Percentiles rank a stretch among this genome's conserved stretches.
These are phyloP conservation scores for Trachelus tabidus DNA, from an alignment of 2,888 invertebrate species.

Conservation along the genomic window DNA sequence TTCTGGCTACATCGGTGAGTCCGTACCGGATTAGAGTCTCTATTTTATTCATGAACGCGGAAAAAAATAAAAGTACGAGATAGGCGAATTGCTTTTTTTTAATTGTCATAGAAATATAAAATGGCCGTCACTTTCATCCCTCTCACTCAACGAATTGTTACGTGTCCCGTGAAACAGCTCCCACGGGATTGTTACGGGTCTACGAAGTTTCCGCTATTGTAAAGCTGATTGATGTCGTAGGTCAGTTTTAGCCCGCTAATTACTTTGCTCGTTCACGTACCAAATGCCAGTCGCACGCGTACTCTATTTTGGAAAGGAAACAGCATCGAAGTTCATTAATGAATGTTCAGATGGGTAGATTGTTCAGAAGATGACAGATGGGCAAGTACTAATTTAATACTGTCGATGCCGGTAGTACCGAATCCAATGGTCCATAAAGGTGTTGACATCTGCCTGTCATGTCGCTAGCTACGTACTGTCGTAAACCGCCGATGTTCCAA, in stretches of 20 bases:
- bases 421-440: not conserved
- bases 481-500: not conserved
- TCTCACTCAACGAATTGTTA: not conserved
- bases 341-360: too few species aligned
- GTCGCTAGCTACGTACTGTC: not conserved
- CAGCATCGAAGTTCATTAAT: not conserved
- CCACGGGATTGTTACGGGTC: not conserved
- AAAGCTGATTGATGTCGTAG: not conserved
- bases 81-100: not conserved
- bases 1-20: not conserved
- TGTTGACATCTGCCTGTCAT: not conserved
- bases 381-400: not conserved
- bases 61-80: not conserved
- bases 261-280: not conserved
- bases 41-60: not conserved
- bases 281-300: not conserved
- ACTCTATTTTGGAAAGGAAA: not conserved
- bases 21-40: not conserved
- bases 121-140: not conserved
- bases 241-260: not conserved
- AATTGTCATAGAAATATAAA: not conserved
- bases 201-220: not conserved
- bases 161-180: not conserved
- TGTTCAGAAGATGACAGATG: not conserved
- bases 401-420: not conserved